These are phyloP conservation scores for Sitobion miscanthi DNA, from an alignment of 1,140 invertebrate genomes.

Conservation along the genomic window DNA sequence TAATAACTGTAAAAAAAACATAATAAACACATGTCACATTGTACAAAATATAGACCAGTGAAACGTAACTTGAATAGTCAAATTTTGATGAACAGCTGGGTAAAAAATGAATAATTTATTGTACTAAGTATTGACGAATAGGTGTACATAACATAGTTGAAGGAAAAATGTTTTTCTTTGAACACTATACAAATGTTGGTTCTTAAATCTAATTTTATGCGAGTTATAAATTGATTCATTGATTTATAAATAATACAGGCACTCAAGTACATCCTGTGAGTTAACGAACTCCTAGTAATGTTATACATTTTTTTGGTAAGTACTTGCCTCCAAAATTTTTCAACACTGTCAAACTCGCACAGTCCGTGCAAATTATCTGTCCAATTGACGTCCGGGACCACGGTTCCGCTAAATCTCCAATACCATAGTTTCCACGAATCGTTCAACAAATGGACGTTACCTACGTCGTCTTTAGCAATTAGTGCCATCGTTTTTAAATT, in stretches of 20 bases:
- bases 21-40: too few relatives aligned
- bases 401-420: slow-evolving; percentile 82
- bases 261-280: not conserved
- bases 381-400: slow-evolving; percentile 70
- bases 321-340: slow-evolving; percentile 97
- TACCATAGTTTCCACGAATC: slow-evolving; percentile 94
- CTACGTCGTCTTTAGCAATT: not conserved
- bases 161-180: too few relatives aligned
- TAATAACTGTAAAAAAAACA: too few relatives aligned
- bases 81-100: too few relatives aligned
- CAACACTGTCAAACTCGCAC: slow-evolving; percentile 92
- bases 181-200: too few relatives aligned
- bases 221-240: not conserved
- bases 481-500: not conserved
- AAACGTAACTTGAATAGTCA: too few relatives aligned
- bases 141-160: too few relatives aligned
- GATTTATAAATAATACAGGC: not conserved
- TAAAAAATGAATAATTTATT: too few relatives aligned
- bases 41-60: too few relatives aligned
- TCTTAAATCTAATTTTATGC: too few relatives aligned
- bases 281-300: not conserved
- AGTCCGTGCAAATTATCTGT: slow-evolving; percentile 93
- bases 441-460: slow-evolving; percentile 40
- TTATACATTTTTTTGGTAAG: not conserved
- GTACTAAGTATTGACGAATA: too few relatives aligned